Conservation (phyloP, 2,888 invertebrate species). For the Tetranychus piercei region DNA sequence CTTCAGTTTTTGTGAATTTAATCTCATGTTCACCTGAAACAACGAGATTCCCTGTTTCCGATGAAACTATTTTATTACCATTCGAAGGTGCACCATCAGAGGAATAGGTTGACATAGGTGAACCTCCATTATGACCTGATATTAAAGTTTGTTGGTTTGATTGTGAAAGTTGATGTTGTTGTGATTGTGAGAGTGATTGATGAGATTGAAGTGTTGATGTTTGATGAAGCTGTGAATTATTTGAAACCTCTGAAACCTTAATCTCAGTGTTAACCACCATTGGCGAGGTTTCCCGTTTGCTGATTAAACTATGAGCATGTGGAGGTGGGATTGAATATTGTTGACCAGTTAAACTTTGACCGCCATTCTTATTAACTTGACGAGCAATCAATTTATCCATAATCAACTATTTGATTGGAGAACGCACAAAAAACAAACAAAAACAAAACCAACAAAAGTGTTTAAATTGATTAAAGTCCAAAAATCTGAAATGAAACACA, state of each 20-base stretch:
- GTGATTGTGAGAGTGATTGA: not conserved
- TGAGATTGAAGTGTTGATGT: not conserved
- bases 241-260: not conserved
- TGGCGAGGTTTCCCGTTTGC: not conserved
- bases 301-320: slow-evolving; percentile 8
- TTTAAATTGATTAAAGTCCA: too few relatives aligned
- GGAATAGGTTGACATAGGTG: not conserved
- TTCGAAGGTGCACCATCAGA: not conserved
- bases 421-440: too few relatives aligned
- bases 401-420: not conserved
- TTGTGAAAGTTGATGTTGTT: not conserved
- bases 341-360: not conserved
- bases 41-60: not conserved
- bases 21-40: slow-evolving; percentile 47
- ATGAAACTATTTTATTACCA: not conserved
- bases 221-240: not conserved
- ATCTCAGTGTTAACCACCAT: not conserved
- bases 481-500: too few relatives aligned
- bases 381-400: not conserved
- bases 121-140: not conserved
- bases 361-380: not conserved
- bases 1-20: slow-evolving; percentile 60
- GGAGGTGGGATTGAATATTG: slow-evolving; percentile 5
- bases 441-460: too few relatives aligned
- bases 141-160: not conserved